These are phyloP conservation scores for Plumapathes pennacea DNA, from an alignment of 92 coral and sea anemone species.

Conservation along the genomic window DNA sequence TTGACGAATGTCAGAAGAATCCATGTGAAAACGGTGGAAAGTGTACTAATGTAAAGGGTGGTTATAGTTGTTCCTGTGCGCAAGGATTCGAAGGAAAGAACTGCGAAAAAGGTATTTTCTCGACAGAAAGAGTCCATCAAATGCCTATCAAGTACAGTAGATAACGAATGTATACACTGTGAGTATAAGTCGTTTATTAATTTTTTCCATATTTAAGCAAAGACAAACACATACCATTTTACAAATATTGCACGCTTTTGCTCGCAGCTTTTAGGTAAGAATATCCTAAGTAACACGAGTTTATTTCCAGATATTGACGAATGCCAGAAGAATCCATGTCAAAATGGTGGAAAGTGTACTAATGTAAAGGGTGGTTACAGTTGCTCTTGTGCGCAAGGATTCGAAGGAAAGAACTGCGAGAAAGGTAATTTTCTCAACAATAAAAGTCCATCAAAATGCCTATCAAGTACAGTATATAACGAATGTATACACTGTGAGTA, in stretches of 20 bases:
- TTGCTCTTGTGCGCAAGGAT: slow-evolving; percentile 2
- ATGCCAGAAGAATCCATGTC: slow-evolving; percentile 4
- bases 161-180: too few relatives aligned
- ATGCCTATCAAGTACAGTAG: too few relatives aligned
- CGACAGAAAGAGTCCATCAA: too few relatives aligned
- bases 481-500: too few relatives aligned
- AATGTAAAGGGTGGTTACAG: background rate
- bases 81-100: slow-evolving; percentile 21
- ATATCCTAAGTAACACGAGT: too few relatives aligned
- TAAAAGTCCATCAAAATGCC: too few relatives aligned
- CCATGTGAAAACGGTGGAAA: slow-evolving; percentile 58
- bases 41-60: slow-evolving; percentile 42
- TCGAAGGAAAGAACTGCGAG: slow-evolving; percentile 1
- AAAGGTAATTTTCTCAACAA: background rate
- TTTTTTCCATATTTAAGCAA: too few relatives aligned
- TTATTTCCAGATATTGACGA: slow-evolving; percentile 3
- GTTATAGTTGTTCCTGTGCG: slow-evolving; percentile 33
- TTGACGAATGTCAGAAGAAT: slow-evolving; percentile 36
- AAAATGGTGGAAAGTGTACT: slow-evolving; percentile 4
- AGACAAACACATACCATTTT: too few relatives aligned
- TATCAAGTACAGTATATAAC: too few relatives aligned
- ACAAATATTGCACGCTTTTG: too few relatives aligned
- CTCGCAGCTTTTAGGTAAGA: too few relatives aligned
- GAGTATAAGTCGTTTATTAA: too few relatives aligned
- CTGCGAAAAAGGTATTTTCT: slow-evolving; percentile 43